Percentiles rank a stretch among this genome's conserved stretches.
phyloP scores from a whole-genome alignment of 2,797 vertebrate genomes.

The Argyrosomus regius region DNA sequence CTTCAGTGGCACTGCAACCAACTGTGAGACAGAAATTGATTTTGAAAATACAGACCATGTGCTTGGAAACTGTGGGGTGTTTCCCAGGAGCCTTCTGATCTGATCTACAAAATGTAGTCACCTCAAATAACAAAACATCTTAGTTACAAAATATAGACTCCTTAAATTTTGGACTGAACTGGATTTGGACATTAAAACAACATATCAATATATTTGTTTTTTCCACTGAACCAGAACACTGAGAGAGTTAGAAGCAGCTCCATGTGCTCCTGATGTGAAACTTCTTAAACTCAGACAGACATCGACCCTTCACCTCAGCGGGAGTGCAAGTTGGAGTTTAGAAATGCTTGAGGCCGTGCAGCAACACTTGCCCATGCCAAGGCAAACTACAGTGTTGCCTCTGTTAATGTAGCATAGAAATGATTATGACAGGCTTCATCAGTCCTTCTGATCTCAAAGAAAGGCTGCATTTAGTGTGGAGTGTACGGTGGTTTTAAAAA shows the following conservation, averaged over 20 bases:
- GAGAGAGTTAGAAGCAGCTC: slow-evolving; percentile 12
- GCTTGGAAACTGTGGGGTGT: slow-evolving; percentile 53
- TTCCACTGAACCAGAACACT: slow-evolving; percentile 19
- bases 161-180: not conserved
- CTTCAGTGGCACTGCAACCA: slow-evolving; percentile 77
- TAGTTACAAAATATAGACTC: slow-evolving; percentile 23
- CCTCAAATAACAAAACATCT: slow-evolving; percentile 41
- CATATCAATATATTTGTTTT: slow-evolving; percentile 37
- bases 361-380: slow-evolving; percentile 68
- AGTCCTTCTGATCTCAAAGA: slow-evolving; percentile 73
- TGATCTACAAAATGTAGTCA: slow-evolving; percentile 49
- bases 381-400: slow-evolving; percentile 70
- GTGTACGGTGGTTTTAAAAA: slow-evolving; percentile 53
- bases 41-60: slow-evolving; percentile 71
- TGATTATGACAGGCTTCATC: slow-evolving; percentile 79
- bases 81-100: slow-evolving; percentile 61
- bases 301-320: slow-evolving; percentile 48
- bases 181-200: slow-evolving; percentile 15
- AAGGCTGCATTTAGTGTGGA: slow-evolving; percentile 70
- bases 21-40: slow-evolving; percentile 80
- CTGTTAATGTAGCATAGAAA: slow-evolving; percentile 81
- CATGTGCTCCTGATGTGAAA: slow-evolving; percentile 56
- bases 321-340: slow-evolving; percentile 45
- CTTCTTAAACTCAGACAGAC: slow-evolving; percentile 62
- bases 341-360: slow-evolving; percentile 56